Conservation (phyloP, 2,888 invertebrate genomes). For the Cheilosia grossa region DNA sequence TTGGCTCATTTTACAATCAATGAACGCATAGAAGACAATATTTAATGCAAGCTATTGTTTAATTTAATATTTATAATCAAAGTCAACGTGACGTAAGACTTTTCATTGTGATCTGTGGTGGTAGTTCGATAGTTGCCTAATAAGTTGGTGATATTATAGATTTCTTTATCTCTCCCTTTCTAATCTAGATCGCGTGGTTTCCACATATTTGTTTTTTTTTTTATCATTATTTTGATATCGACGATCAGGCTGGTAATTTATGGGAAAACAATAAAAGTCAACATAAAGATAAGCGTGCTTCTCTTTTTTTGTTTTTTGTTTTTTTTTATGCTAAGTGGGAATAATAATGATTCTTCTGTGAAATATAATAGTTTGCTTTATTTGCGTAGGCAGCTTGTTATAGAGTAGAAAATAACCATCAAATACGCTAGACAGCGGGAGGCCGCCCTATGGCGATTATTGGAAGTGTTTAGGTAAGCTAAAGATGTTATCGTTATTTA, state of each 20-base stretch:
- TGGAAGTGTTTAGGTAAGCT: not conserved
- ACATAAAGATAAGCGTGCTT: constrained; percentile 35
- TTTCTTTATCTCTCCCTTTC: constrained; percentile 23
- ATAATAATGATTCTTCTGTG: constrained; percentile 2
- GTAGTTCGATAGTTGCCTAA: constrained; percentile 15
- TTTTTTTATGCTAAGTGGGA: not conserved
- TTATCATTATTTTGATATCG: not conserved
- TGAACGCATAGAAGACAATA: constrained; percentile 1
- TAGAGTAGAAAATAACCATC: not conserved
- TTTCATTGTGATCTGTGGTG: not conserved
- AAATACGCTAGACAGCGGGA: not conserved
- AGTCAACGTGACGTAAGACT: constrained; percentile 1
- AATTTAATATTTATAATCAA: constrained; percentile 17
- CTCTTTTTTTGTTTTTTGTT: constrained; percentile 1
- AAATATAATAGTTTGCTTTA: not conserved
- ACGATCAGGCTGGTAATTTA: constrained; percentile 27
- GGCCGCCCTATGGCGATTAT: not conserved
- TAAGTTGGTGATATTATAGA: constrained; percentile 4
- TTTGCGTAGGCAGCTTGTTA: constrained; percentile 1
- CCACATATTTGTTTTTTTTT: not conserved
- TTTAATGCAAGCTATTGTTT: not conserved
- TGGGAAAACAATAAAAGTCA: constrained; percentile 38
- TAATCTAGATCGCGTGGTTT: not conserved
- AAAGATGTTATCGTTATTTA: not conserved
- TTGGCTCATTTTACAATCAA: constrained; percentile 17